Conservation (phyloP, 2,113 vertebrate genomes). For the Ifrita kowaldi region DNA sequence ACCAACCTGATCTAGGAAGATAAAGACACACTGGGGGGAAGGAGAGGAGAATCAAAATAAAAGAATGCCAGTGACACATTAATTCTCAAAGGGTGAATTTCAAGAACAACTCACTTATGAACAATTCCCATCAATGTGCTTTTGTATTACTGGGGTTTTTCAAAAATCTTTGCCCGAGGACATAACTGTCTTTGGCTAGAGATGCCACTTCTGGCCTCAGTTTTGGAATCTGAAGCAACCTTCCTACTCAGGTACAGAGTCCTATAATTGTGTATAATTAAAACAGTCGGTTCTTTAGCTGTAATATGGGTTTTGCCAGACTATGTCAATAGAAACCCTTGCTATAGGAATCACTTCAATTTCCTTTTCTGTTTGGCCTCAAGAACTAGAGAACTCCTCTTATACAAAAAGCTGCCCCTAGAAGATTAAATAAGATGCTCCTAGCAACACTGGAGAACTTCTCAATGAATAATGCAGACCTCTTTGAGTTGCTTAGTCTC, state of each 20-base stretch:
- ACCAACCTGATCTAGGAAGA: neutral
- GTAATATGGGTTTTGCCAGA: neutral
- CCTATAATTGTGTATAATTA: neutral
- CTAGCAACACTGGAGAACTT: neutral
- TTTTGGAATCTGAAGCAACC: neutral
- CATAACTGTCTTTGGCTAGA: neutral
- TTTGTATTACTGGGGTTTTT: neutral
- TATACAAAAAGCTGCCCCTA: neutral
- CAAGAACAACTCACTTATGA: neutral
- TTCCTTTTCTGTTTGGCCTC: neutral
- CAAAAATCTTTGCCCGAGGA: neutral
- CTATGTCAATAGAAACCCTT: neutral
- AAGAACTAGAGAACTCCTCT: neutral
- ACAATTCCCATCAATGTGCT: neutral
- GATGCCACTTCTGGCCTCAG: neutral
- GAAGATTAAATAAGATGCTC: neutral
- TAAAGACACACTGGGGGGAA: accelerated
- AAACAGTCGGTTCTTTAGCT: neutral
- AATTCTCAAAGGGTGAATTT: neutral
- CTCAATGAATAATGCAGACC: neutral
- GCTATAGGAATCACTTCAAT: neutral
- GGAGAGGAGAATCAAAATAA: neutral
- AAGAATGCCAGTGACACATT: neutral
- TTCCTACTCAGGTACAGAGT: neutral
- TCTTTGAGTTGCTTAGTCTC: neutral